These are phyloP conservation scores for Pachyramphus minor DNA, from an alignment of 2,113 vertebrate genomes.

Conservation along the genomic window DNA sequence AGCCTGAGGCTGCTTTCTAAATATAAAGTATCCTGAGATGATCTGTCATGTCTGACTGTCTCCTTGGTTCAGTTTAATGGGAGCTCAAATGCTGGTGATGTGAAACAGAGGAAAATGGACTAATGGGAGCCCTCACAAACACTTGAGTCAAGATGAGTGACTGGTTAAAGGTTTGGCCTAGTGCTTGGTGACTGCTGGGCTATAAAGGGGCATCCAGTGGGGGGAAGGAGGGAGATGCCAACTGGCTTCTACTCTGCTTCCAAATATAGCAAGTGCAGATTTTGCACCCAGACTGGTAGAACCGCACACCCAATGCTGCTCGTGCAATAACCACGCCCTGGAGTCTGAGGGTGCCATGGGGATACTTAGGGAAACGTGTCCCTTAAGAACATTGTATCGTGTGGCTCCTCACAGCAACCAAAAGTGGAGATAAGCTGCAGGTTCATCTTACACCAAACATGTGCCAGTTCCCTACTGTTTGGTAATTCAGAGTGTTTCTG, in stretches of 20 bases:
- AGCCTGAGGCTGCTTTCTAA: slow-evolving; percentile 44
- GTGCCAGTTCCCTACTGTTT: neutral
- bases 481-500: neutral
- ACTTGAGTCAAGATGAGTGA: slow-evolving; percentile 43
- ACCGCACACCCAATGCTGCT: neutral
- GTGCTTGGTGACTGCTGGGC: neutral
- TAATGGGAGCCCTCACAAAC: neutral
- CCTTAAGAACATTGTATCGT: neutral
- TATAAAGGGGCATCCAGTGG: neutral
- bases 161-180: neutral
- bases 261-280: slow-evolving; percentile 31
- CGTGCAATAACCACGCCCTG: neutral
- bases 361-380: neutral
- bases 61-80: slow-evolving; percentile 8
- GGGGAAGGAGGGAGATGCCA: neutral
- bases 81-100: neutral
- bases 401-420: neutral
- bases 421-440: neutral
- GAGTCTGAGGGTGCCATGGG: neutral
- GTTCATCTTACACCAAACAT: neutral
- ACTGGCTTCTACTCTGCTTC: neutral
- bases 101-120: slow-evolving; percentile 7
- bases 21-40: slow-evolving; percentile 58
- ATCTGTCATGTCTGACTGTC: slow-evolving; percentile 16
- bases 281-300: neutral